phyloP scores from a whole-genome alignment of 2,888 invertebrate species.

The Dusona sp. region DNA sequence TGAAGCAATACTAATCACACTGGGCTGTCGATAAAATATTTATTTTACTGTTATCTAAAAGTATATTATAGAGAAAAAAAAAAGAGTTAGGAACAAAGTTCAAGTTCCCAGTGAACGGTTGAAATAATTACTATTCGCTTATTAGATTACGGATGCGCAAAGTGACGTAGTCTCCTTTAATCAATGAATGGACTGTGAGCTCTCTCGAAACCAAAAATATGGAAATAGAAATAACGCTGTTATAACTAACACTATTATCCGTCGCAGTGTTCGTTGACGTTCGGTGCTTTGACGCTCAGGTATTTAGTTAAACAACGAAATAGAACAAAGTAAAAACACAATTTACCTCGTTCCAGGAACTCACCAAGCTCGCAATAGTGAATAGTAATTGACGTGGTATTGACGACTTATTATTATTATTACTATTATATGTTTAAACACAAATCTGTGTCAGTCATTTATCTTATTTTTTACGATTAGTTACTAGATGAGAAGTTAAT shows the following conservation, averaged over 20 bases:
- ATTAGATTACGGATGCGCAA: slow-evolving; percentile 38
- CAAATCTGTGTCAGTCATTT: slow-evolving; percentile 65
- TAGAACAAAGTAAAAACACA: slow-evolving; percentile 56
- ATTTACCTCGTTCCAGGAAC: slow-evolving; percentile 65
- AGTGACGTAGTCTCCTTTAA: slow-evolving; percentile 30
- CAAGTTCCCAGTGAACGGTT: slow-evolving; percentile 46
- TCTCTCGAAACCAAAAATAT: slow-evolving; percentile 23
- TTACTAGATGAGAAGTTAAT: slow-evolving; percentile 50
- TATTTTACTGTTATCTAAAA: slow-evolving; percentile 60
- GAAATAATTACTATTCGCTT: slow-evolving; percentile 45
- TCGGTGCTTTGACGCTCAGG: slow-evolving; percentile 65
- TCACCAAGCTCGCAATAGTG: slow-evolving; percentile 67
- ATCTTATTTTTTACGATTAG: slow-evolving; percentile 63
- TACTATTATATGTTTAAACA: slow-evolving; percentile 56
- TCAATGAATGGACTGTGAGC: slow-evolving; percentile 25
- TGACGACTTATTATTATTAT: slow-evolving; percentile 41
- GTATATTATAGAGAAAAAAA: slow-evolving; percentile 38
- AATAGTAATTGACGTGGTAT: slow-evolving; percentile 56
- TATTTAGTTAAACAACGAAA: slow-evolving; percentile 43
- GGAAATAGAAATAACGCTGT: slow-evolving; percentile 33
- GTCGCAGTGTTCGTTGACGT: slow-evolving; percentile 50
- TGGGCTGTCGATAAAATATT: slow-evolving; percentile 56
- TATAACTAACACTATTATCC: slow-evolving; percentile 40
- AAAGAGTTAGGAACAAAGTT: slow-evolving; percentile 48
- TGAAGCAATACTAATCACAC: slow-evolving; percentile 49